phyloP scores from a whole-genome alignment of 2,797 vertebrate species.

The Sebastes kiyomatsui region DNA sequence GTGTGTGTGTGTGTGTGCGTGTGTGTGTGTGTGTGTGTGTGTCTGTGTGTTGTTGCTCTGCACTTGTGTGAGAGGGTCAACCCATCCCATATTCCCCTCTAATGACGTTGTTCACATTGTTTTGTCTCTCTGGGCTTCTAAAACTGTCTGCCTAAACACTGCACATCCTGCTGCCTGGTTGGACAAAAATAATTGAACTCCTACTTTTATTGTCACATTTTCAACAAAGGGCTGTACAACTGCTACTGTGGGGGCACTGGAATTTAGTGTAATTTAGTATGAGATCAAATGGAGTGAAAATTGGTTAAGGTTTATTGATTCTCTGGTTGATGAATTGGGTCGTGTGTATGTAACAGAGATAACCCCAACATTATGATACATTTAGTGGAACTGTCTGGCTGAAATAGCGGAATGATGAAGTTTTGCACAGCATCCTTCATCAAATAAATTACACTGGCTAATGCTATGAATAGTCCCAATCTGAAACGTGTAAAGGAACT shows the following conservation, averaged over 20 bases:
- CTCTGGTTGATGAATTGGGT: background rate
- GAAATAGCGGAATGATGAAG: background rate
- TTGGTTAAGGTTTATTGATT: background rate
- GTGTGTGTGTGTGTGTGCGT: background rate
- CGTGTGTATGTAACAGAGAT: background rate
- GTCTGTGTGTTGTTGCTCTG: conserved; percentile 41
- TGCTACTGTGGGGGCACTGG: background rate
- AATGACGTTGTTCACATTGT: conserved; percentile 75
- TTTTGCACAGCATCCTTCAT: background rate
- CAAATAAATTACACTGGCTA: background rate
- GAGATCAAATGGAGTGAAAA: background rate
- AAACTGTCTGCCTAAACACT: conserved; percentile 70
- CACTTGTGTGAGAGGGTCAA: conserved; percentile 43
- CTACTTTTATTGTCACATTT: conserved; percentile 28
- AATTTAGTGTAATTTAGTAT: background rate
- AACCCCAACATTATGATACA: background rate
- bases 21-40: conserved; percentile 6
- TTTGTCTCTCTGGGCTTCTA: conserved; percentile 75
- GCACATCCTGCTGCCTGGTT: conserved; percentile 73
- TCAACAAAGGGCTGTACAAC: background rate
- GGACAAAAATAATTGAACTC: conserved; percentile 44
- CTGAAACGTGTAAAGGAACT: background rate
- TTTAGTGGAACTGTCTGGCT: background rate
- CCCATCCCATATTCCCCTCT: conserved; percentile 55
- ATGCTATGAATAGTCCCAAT: background rate